These are phyloP conservation scores for Pelosia muscerda DNA, from an alignment of 2,888 invertebrate species.

Conservation along the genomic window DNA sequence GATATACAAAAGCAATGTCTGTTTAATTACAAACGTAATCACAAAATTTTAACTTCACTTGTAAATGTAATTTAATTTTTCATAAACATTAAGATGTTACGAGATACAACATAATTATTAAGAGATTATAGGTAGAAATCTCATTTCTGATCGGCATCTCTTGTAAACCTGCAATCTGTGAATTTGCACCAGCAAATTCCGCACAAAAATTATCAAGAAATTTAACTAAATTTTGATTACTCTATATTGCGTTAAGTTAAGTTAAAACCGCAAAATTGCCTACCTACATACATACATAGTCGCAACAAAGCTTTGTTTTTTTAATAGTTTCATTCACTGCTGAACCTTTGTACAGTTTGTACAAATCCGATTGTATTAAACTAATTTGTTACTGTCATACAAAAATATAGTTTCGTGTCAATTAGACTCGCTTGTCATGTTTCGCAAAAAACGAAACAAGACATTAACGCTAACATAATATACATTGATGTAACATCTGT, in stretches of 20 bases:
- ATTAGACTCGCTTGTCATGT: slow-evolving; percentile 37
- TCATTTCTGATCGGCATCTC: neutral
- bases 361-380: slow-evolving; percentile 20
- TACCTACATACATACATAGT: slow-evolving; percentile 3
- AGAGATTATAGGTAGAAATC: neutral
- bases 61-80: too few relatives aligned
- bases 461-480: slow-evolving; percentile 31
- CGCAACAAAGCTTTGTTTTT: slow-evolving; percentile 21
- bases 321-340: slow-evolving; percentile 1
- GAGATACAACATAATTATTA: neutral
- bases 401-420: slow-evolving; percentile 37
- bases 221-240: neutral
- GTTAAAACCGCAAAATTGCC: too few relatives aligned
- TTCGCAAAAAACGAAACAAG: slow-evolving; percentile 36
- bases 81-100: too few relatives aligned
- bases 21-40: neutral
- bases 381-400: slow-evolving; percentile 40
- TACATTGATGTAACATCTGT: slow-evolving; percentile 39
- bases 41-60: neutral
- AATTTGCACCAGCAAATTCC: neutral
- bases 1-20: neutral
- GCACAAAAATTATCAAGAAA: neutral
- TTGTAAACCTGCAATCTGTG: too few relatives aligned
- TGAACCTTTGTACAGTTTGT: slow-evolving; percentile 24
- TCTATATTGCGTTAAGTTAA: too few relatives aligned